Percentiles rank a stretch among this genome's conserved stretches.
These are phyloP conservation scores for Oophaga pumilio DNA, from an alignment of 2,113 vertebrate species.

Conservation along the genomic window DNA sequence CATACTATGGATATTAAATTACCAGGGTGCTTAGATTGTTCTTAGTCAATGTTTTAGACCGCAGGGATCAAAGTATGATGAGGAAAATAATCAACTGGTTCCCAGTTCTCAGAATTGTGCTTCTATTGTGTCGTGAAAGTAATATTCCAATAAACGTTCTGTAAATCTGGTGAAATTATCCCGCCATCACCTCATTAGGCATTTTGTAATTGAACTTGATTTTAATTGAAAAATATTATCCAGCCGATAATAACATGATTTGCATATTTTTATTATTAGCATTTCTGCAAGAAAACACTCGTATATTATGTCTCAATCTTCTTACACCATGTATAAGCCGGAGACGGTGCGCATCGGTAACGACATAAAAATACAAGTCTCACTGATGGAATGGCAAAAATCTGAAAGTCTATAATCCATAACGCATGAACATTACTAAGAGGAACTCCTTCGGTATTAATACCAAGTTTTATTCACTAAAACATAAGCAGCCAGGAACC, in stretches of 20 bases:
- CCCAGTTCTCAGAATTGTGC: not conserved
- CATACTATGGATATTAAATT: not conserved
- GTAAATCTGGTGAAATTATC: not conserved
- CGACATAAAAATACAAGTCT: too few relatives aligned
- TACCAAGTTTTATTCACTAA: too few relatives aligned
- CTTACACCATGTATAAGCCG: not conserved
- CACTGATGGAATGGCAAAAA: too few relatives aligned
- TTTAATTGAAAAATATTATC: slow-evolving; percentile 29
- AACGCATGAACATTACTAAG: too few relatives aligned
- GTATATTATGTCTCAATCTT: not conserved
- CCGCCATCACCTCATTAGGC: not conserved
- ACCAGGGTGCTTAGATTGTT: not conserved
- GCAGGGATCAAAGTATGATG: not conserved
- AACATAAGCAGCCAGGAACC: too few relatives aligned
- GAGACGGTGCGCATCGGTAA: not conserved
- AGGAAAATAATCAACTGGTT: not conserved
- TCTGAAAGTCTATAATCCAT: too few relatives aligned
- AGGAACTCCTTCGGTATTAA: too few relatives aligned
- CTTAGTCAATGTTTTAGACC: not conserved
- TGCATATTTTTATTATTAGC: slow-evolving; percentile 20
- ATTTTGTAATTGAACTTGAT: slow-evolving; percentile 23
- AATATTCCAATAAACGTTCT: not conserved
- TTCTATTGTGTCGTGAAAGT: not conserved
- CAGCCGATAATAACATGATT: slow-evolving; percentile 8
- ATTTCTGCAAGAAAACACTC: not conserved